Evolutionary conservation across 2,888 invertebrate genomes (phyloP), one percentile per base, ranked within the genome.

Genomic region (Omphaloscelis lunosa): DNA sequence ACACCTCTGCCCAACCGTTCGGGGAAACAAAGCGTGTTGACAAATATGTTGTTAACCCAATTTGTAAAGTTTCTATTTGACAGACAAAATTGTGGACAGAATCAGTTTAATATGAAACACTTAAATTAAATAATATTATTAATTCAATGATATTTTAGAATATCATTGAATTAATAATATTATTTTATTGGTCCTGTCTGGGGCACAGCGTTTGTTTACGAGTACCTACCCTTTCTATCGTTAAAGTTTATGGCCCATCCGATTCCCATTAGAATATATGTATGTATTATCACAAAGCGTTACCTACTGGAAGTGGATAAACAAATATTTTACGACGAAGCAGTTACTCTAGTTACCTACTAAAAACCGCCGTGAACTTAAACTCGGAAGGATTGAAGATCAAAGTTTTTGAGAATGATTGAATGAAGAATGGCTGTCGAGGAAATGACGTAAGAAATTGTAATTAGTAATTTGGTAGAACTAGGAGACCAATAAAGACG

Each of bases 191-290:
- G 63, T 53, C 53, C 17, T 34, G 34, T 4, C 34, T 34, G 34
- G 34, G 34, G 34, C 3, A 34, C 34, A 34, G 59, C 27, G 59
- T 77, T 72, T 79, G 74, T 82, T 84, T 86, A 86, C 85, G 59
- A 79, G 45, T 69, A 45, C 63, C 66, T 65, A 77, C 79, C 79
- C 84, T 79, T 80, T 81, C 70, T 70, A 59, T 81, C 85, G 81
- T 90, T 84, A 88, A 88, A 86, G 78, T 86, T 88, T 87, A 89
- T 83, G 76, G 75, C 73, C 75, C 83, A 85, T 87, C 80, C 77
- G 70, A 85, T 83, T 81, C 68, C 72, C 39, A 85, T 82, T 75
- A 81, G 69, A 86, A 81, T 82, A 80, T 82, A n/a, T n/a, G n/a
- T n/a, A n/a, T n/a, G n/a, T n/a, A 76, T 75, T 77, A 85, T 71